Conservation (phyloP, 2,888 invertebrate species). For the Drosophila meridiana region DNA sequence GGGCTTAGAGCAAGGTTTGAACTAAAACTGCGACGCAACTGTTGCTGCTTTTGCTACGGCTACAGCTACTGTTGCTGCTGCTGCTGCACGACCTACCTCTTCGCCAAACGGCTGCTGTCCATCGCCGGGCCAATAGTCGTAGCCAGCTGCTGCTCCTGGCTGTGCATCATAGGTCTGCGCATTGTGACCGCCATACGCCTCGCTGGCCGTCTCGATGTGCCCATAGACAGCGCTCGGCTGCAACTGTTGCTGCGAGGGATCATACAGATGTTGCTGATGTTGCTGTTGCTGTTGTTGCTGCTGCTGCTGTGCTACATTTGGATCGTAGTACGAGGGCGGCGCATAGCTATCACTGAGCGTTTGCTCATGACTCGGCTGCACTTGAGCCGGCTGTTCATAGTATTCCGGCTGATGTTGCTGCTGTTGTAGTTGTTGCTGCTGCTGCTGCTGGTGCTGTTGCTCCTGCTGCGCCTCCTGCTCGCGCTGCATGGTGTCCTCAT, state of each 20-base stretch:
- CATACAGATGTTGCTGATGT: slow-evolving; percentile 29
- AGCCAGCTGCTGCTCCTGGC: slow-evolving; percentile 39
- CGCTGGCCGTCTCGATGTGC: slow-evolving; percentile 40
- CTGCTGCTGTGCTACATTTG: slow-evolving; percentile 43
- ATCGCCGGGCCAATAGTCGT: slow-evolving; percentile 73
- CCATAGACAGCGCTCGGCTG: slow-evolving; percentile 24
- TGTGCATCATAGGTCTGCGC: slow-evolving; percentile 31
- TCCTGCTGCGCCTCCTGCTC: slow-evolving; percentile 45
- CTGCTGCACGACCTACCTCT: slow-evolving; percentile 64
- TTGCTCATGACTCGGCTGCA: slow-evolving; percentile 33
- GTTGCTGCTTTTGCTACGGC: background rate
- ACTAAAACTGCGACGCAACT: slow-evolving; percentile 21
- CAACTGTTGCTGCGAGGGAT: slow-evolving; percentile 15
- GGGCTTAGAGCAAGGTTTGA: slow-evolving; percentile 24
- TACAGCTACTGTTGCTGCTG: background rate
- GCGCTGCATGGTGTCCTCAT: slow-evolving; percentile 61
- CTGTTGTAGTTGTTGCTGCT: slow-evolving; percentile 9
- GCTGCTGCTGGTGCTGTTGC: slow-evolving; percentile 25
- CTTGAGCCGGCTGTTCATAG: slow-evolving; percentile 33
- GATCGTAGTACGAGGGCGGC: slow-evolving; percentile 46
- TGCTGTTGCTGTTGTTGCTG: slow-evolving; percentile 29
- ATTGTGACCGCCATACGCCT: slow-evolving; percentile 33
- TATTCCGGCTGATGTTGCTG: slow-evolving; percentile 29
- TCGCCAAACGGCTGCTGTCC: slow-evolving; percentile 67
- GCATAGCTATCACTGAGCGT: slow-evolving; percentile 34